phyloP scores from a whole-genome alignment of 2,888 invertebrate genomes.

The Heliconius sara region DNA sequence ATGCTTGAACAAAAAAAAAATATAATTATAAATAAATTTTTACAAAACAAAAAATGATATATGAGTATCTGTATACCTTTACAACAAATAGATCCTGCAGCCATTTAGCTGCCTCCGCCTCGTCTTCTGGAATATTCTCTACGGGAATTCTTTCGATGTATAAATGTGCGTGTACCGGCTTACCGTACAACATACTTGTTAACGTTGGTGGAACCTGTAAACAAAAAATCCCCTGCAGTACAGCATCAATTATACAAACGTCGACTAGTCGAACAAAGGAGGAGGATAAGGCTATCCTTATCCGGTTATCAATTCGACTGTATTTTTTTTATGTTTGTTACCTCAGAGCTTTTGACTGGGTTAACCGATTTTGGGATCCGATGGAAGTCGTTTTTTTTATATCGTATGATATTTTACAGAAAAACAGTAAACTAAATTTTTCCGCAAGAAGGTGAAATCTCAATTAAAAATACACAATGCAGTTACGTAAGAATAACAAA shows the following conservation, averaged over 20 bases:
- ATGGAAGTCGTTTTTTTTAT: no score
- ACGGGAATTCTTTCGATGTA: constrained; percentile 92
- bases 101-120: constrained; percentile 90
- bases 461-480: no score
- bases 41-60: not conserved
- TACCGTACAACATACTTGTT: constrained; percentile 89
- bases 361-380: no score
- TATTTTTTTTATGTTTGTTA: no score
- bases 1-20: not conserved
- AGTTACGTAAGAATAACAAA: no score
- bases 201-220: constrained; percentile 88
- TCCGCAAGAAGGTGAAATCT: no score
- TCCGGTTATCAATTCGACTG: no score
- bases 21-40: not conserved
- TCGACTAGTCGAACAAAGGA: not conserved
- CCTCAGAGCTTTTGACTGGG: no score
- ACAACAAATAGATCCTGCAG: constrained; percentile 91
- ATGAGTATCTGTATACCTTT: constrained; percentile 85
- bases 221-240: not conserved
- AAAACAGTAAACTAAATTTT: no score
- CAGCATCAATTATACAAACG: not conserved
- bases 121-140: constrained; percentile 90
- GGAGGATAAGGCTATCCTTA: no score
- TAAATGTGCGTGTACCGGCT: constrained; percentile 88
- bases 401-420: no score